Percentiles rank a stretch among this genome's conserved stretches.
These are phyloP conservation scores for Chromobotia macracanthus DNA, from an alignment of 2,797 vertebrate genomes.

Conservation along the genomic window DNA sequence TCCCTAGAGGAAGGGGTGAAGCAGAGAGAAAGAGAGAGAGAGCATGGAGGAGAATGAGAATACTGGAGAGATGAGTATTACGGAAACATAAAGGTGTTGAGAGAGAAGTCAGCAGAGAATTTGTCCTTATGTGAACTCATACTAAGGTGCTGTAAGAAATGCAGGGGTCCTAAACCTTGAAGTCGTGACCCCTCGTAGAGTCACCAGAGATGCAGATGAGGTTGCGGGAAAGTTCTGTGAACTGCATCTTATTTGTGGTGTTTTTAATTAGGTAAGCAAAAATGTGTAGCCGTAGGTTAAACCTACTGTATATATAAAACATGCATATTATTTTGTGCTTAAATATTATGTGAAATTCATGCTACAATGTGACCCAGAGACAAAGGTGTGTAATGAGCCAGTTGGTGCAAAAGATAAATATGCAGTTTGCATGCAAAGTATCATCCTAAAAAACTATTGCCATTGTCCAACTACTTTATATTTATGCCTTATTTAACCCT, in stretches of 20 bases:
- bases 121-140: background rate
- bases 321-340: no score
- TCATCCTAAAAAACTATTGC: no score
- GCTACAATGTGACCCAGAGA: background rate
- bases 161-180: background rate
- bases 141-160: background rate
- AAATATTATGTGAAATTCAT: no score
- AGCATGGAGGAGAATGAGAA: background rate
- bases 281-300: no score
- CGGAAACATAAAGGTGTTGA: background rate
- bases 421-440: no score
- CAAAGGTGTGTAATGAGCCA: background rate
- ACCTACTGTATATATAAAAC: no score
- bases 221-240: background rate
- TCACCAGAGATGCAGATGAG: background rate
- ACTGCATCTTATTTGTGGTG: background rate
- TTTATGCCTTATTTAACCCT: no score
- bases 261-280: background rate
- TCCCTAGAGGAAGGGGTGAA: constrained; percentile 41
- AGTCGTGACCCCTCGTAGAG: background rate
- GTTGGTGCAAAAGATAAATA: no score
- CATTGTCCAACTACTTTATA: no score
- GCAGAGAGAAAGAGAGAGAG: constrained; percentile 50
- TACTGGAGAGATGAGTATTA: background rate
- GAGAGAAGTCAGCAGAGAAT: background rate